Evolutionary conservation across 2,797 vertebrate genomes (phyloP), one percentile per base, ranked within the genome.

Genomic region (Eulemur rubriventer): DNA sequence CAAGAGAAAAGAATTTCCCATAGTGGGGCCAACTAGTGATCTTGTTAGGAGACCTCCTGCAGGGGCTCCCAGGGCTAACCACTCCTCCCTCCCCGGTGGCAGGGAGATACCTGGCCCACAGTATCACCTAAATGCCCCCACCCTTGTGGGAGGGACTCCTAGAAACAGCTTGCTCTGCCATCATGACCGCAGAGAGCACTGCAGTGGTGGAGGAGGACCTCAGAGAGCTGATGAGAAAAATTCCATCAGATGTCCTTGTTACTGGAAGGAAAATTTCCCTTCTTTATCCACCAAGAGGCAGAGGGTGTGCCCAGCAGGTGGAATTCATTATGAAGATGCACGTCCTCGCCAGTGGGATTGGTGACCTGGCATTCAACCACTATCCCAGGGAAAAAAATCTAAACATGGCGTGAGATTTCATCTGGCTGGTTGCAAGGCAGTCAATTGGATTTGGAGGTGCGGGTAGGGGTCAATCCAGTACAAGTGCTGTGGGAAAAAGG

Each of bases 291-390:
- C 63, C 11, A 20, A 88, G 83, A 93, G 52, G 67, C 26, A 20
- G 24, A 89, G 91, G 78, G 73, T 81, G 72, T 95, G 94, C 57
- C 87, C 43, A 84, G 78, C 94, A 97, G 95, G 97, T 95, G 96
- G 94, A 94, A 96, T 72, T 97, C 89, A 97, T 98, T 97, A 98
- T 4, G n/a, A 80, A 88, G 91, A 94, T 55, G 43, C 65, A 0
- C 0, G 0, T 83, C 48, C 50, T 94, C 63, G 89, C 91, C 96
- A 93, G 91, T 0, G 1, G 93, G 61, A 59, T 86, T 94, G 96
- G 70, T 67, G 65, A 96, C 92, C 90, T 96, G 95, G 93, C 95
- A 92, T 87, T 92, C 78, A 95, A 92, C 90, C 78, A 91, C 83
- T 80, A 35, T 97, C 70, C 59, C 80, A 63, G 41, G 69, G 89